Evolutionary conservation across 2,113 vertebrate genomes (phyloP).

Genomic region (Labeo rohita): DNA sequence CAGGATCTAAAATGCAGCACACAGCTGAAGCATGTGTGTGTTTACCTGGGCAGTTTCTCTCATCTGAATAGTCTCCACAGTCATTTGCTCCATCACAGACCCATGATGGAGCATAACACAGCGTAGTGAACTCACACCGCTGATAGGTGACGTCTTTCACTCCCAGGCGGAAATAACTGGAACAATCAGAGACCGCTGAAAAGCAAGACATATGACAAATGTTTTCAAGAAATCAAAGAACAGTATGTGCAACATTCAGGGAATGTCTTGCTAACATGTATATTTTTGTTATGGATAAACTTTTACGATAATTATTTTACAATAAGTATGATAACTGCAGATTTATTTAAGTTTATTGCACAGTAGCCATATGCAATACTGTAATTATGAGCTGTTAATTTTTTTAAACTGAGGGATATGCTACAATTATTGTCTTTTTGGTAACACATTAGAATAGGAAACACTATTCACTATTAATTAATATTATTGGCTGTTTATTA

Average conservation of each 20-base stretch:
- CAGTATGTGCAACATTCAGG: not conserved
- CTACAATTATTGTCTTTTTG: no score
- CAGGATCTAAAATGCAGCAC: not conserved
- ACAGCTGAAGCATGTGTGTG: not conserved
- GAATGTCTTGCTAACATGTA: not conserved
- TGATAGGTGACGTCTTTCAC: slow-evolving; percentile 89
- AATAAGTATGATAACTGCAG: no score
- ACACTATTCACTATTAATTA: no score
- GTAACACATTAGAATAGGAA: no score
- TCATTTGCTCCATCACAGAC: slow-evolving; percentile 92
- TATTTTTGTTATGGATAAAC: not conserved
- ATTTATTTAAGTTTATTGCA: no score
- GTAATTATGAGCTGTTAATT: no score
- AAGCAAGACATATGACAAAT: not conserved
- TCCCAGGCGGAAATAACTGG: slow-evolving; percentile 94
- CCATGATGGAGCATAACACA: slow-evolving; percentile 90
- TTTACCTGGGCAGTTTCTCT: slow-evolving; percentile 91
- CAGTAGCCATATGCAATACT: no score
- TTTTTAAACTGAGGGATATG: no score
- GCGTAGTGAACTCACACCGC: slow-evolving; percentile 90
- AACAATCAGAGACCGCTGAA: slow-evolving; percentile 89
- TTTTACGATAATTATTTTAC: not conserved
- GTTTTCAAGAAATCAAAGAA: not conserved
- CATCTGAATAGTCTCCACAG: slow-evolving; percentile 93
- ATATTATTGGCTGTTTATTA: no score